A percentile compares a stretch with the other conserved stretches of the same genome.
Conservation (phyloP, 2,888 invertebrate species). For the Eilema sororculum region DNA sequence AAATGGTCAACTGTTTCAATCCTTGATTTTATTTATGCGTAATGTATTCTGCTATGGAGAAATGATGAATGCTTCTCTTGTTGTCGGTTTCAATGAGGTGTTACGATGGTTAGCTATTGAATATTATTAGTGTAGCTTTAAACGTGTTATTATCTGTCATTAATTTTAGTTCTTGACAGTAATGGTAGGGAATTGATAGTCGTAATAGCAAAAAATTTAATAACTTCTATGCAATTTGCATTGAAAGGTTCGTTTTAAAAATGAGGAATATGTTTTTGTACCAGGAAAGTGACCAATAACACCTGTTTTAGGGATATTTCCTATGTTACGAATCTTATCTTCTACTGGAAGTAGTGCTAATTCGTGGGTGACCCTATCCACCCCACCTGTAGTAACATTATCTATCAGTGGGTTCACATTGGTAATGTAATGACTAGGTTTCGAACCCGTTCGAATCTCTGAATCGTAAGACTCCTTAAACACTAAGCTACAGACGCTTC, state of each 20-base stretch:
- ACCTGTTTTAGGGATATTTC: no score
- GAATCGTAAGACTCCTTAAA: no score
- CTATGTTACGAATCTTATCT: no score
- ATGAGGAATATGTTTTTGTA: no score
- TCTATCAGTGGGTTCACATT: no score
- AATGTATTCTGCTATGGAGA: conserved; percentile 20
- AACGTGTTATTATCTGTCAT: conserved; percentile 5
- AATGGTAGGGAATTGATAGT: neutral
- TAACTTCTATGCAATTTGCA: neutral
- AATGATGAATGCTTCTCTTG: conserved; percentile 35
- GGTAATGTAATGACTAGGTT: no score
- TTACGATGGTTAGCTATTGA: conserved; percentile 6
- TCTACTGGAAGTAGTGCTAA: no score
- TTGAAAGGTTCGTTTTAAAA: neutral
- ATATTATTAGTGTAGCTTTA: conserved; percentile 1
- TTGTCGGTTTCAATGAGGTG: conserved; percentile 33
- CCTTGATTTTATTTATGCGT: conserved; percentile 25
- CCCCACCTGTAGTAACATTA: no score
- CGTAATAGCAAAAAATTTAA: neutral
- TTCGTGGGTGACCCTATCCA: no score
- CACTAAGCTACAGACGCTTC: no score
- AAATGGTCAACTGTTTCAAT: conserved; percentile 32
- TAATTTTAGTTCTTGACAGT: conserved; percentile 3
- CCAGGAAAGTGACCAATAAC: no score
- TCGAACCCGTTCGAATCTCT: no score